phyloP scores from a whole-genome alignment of 2,888 invertebrate species.

The Theretra japonica region DNA sequence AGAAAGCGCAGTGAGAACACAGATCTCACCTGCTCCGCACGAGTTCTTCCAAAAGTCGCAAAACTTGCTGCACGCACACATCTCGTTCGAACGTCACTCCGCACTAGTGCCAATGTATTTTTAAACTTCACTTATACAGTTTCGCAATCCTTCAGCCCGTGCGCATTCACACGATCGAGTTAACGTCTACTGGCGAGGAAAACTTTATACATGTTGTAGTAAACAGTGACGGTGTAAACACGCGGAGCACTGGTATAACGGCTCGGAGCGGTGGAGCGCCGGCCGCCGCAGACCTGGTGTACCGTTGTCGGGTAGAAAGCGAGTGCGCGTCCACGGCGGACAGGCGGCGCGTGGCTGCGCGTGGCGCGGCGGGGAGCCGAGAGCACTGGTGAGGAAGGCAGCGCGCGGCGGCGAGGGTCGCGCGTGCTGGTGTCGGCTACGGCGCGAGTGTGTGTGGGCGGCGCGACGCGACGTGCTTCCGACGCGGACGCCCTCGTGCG shows the following conservation, averaged over 20 bases:
- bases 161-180: conserved; percentile 68
- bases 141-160: conserved; percentile 78
- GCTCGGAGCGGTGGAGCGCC: conserved; percentile 56
- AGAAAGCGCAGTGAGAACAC: conserved; percentile 54
- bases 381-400: conserved; percentile 43
- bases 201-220: conserved; percentile 64
- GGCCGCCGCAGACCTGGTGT: conserved; percentile 44
- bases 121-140: conserved; percentile 83
- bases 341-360: conserved; percentile 50
- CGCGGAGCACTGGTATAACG: conserved; percentile 61
- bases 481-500: conserved; percentile 72
- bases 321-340: conserved; percentile 50
- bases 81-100: conserved; percentile 73
- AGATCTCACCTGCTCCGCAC: conserved; percentile 78
- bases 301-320: conserved; percentile 76
- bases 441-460: conserved; percentile 33
- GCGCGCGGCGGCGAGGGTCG: conserved; percentile 46
- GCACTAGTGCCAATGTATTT: conserved; percentile 82
- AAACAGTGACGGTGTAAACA: conserved; percentile 65
- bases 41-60: conserved; percentile 82
- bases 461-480: conserved; percentile 65
- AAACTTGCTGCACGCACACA: conserved; percentile 82
- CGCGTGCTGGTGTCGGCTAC: conserved; percentile 32
- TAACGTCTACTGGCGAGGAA: conserved; percentile 63
- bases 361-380: conserved; percentile 59